phyloP scores from a whole-genome alignment of 2,888 invertebrate species.

The Formica aserva region DNA sequence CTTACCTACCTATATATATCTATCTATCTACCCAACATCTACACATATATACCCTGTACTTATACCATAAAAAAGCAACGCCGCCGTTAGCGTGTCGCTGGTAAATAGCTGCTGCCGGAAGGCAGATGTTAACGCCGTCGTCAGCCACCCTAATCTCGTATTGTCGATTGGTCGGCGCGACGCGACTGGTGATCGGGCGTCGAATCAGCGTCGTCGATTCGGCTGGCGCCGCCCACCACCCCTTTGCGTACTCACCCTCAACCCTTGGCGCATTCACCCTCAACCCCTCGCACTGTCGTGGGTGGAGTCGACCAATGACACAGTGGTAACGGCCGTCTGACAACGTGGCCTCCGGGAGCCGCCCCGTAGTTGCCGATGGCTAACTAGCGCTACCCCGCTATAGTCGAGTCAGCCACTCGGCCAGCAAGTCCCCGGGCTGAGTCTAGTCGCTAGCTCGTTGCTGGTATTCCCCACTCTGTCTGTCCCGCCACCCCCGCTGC shows the following conservation, averaged over 20 bases:
- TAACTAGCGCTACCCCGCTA: constrained; percentile 80
- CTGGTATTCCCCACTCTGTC: constrained; percentile 72
- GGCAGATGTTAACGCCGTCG: constrained; percentile 55
- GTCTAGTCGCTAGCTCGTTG: constrained; percentile 70
- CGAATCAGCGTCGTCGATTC: constrained; percentile 69
- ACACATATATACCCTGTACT: neutral
- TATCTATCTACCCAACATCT: neutral
- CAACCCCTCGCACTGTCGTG: constrained; percentile 61
- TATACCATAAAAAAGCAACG: constrained; percentile 39
- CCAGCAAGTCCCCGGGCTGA: constrained; percentile 83
- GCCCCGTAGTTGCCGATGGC: constrained; percentile 80
- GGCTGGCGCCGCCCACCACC: constrained; percentile 73
- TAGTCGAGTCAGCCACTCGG: constrained; percentile 82
- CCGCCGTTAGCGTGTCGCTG: constrained; percentile 24
- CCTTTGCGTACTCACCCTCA: constrained; percentile 65
- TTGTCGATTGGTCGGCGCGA: constrained; percentile 63
- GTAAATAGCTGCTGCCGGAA: constrained; percentile 51
- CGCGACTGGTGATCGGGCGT: constrained; percentile 44
- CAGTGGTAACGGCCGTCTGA: constrained; percentile 81
- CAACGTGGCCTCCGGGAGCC: constrained; percentile 82
- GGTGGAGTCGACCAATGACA: constrained; percentile 84
- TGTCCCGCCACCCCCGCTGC: constrained; percentile 60
- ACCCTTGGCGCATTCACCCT: constrained; percentile 65
- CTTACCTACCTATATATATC: neutral
- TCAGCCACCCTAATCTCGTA: constrained; percentile 59